These are phyloP conservation scores for Cabera pusaria DNA, from an alignment of 2,888 invertebrate species.

Conservation along the genomic window DNA sequence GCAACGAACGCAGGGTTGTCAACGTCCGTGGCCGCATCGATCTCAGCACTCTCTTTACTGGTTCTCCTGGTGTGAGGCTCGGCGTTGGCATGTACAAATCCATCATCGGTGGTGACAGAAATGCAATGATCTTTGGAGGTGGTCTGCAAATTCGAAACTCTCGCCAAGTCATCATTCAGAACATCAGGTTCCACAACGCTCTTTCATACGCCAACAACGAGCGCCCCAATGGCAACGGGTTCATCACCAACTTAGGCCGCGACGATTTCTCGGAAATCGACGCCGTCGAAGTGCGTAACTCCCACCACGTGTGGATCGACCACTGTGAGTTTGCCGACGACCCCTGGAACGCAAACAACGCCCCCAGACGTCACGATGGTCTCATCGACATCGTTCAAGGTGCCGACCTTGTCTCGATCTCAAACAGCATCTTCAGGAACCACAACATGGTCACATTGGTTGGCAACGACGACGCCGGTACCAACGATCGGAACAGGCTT, in stretches of 20 bases:
- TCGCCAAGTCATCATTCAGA: conserved; percentile 15
- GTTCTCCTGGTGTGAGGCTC: conserved; percentile 17
- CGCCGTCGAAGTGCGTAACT: conserved; percentile 6
- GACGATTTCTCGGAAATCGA: conserved; percentile 20
- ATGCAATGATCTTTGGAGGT: conserved; percentile 23
- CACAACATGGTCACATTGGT: conserved; percentile 12
- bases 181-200: conserved; percentile 22
- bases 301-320: conserved; percentile 9
- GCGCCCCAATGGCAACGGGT: conserved; percentile 23
- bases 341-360: conserved; percentile 10
- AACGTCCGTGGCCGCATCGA: conserved; percentile 25
- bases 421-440: conserved; percentile 20
- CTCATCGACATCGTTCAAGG: conserved; percentile 12
- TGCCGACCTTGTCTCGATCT: conserved; percentile 11
- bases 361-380: conserved; percentile 20
- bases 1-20: conserved; percentile 9
- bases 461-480: conserved; percentile 9
- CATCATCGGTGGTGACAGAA: conserved; percentile 13
- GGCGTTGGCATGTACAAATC: conserved; percentile 12
- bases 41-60: conserved; percentile 9
- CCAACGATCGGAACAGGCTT: conserved; percentile 2
- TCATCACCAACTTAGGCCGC: conserved; percentile 13
- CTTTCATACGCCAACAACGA: conserved; percentile 23
- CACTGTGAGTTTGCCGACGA: conserved; percentile 23
- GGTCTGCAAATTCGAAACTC: not conserved